Conservation (phyloP, 2,888 invertebrate genomes). For the Blera fallax region DNA sequence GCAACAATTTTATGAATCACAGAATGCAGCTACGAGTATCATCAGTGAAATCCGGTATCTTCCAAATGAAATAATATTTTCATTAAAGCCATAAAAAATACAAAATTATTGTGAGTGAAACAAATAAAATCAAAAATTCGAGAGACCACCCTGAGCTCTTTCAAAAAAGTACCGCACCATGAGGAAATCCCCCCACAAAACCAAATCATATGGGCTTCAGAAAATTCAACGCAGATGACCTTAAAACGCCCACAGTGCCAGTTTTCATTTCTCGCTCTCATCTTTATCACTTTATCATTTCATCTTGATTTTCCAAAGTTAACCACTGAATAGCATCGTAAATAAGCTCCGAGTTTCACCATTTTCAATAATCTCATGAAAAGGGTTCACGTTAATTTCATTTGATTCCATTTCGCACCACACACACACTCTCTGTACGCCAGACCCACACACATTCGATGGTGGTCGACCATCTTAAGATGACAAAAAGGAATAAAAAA, state of each 20-base stretch:
- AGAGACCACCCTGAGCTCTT: not conserved
- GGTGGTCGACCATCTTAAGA: constrained; percentile 40
- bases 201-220: not conserved
- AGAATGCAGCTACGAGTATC: no score
- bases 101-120: not conserved
- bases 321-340: constrained; percentile 30
- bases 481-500: not conserved
- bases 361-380: constrained; percentile 12
- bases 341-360: constrained; percentile 49
- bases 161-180: not conserved
- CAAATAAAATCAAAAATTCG: not conserved
- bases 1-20: no score
- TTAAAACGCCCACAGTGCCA: constrained; percentile 50
- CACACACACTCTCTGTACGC: not conserved
- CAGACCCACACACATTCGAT: constrained; percentile 26
- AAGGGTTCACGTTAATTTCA: constrained; percentile 51
- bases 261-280: constrained; percentile 11
- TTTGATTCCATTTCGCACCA: constrained; percentile 61
- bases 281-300: constrained; percentile 13
- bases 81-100: not conserved
- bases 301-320: not conserved
- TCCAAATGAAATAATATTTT: not conserved
- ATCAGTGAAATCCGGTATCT: not conserved
- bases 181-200: not conserved
- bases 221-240: constrained; percentile 13